phyloP scores from a whole-genome alignment of 2,113 vertebrate genomes.

The Aythya baeri region DNA sequence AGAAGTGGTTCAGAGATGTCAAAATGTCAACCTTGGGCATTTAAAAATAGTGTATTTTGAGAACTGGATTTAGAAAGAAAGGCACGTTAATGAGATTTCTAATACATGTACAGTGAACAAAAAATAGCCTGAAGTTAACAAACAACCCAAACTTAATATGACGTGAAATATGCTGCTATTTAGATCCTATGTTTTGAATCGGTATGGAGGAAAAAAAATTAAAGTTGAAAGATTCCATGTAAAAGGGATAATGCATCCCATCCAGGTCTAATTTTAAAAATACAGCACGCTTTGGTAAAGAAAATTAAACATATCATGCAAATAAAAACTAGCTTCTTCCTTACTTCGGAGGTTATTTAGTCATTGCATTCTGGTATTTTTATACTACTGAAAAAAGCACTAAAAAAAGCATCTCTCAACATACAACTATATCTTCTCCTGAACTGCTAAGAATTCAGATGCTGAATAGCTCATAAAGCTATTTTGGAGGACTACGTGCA shows the following conservation, averaged over 20 bases:
- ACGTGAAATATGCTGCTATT: background rate
- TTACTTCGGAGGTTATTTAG: background rate
- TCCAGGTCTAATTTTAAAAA: background rate
- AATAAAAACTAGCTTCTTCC: background rate
- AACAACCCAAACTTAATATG: background rate
- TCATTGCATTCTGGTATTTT: background rate
- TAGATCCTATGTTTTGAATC: background rate
- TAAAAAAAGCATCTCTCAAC: background rate
- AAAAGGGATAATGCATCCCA: background rate
- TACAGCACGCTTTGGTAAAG: background rate
- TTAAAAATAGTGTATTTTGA: background rate
- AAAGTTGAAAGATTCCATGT: background rate
- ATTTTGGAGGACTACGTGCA: background rate
- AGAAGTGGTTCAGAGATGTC: background rate
- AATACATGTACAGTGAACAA: background rate
- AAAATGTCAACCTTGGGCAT: background rate
- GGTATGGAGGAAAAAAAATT: background rate
- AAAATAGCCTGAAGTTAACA: background rate
- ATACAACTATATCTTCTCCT: background rate
- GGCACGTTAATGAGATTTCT: background rate
- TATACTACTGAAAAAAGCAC: background rate
- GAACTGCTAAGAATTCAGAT: background rate
- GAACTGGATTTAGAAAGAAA: background rate
- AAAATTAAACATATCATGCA: background rate
- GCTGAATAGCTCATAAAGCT: background rate